Evolutionary conservation across 2,113 vertebrate genomes (phyloP).

Genomic region (Picathartes gymnocephalus): DNA sequence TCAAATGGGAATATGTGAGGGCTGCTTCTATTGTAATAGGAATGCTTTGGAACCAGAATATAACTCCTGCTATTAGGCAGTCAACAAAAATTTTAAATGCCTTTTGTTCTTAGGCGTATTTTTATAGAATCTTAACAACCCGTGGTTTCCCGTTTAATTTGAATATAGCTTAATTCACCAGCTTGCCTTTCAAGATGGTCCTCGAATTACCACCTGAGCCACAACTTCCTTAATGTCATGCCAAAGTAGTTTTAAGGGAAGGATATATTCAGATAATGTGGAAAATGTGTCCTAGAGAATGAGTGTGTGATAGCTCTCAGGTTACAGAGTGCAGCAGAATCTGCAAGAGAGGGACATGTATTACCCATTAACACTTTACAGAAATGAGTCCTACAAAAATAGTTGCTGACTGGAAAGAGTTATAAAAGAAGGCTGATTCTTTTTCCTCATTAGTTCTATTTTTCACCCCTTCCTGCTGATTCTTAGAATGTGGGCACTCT

Average conservation of each 20-base stretch:
- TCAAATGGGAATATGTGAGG: neutral
- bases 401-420: neutral
- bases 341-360: neutral
- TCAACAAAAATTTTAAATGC: neutral
- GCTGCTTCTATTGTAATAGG: neutral
- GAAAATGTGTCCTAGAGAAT: conserved; percentile 20
- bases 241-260: conserved; percentile 28
- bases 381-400: neutral
- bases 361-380: neutral
- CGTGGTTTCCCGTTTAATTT: conserved; percentile 42
- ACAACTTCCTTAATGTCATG: conserved; percentile 50
- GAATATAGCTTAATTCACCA: conserved; percentile 37
- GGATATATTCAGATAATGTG: conserved; percentile 27
- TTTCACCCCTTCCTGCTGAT: neutral
- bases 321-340: neutral
- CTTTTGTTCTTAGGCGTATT: conserved; percentile 39
- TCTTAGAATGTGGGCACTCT: neutral
- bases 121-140: conserved; percentile 21
- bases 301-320: neutral
- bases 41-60: neutral
- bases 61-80: neutral
- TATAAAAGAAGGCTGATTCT: neutral
- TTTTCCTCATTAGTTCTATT: neutral
- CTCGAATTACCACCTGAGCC: conserved; percentile 49
- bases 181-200: conserved; percentile 41